Evolutionary conservation across 1,140 invertebrate genomes (phyloP), one percentile per base, ranked within the genome.

Genomic region (Formica exsecta): DNA sequence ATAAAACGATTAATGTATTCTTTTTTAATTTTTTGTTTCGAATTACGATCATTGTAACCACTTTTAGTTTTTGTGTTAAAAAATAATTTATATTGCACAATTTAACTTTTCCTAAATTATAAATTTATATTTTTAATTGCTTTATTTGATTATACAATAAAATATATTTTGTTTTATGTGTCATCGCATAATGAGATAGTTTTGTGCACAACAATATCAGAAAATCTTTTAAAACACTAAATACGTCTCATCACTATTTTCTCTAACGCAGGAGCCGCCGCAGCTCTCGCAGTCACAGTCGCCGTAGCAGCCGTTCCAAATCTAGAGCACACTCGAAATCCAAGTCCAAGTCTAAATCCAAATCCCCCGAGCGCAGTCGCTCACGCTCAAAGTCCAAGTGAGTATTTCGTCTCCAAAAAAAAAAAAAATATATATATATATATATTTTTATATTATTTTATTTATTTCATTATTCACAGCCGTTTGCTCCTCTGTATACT

Each of bases 301-400:
- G 96, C 48, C 96, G 96, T 29, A 96, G 96, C 90, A 97, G 96
- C 89, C 96, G 96, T 57, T 97, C 97, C 29, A 97, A 97, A 89
- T 96, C 96, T 73, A 96, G 96, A 73, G 96, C 96, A 68, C 96
- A 96, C 76, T 96, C 97, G 61, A 97, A 97, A 95, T 97, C 96
- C 91, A 97, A 97, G 95, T 97, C 97, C 59, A 95, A 95, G 87
- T 96, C 97, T 95, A 93, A 97, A 95, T 94, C 96, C 70, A 97
- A 97, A 90, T 97, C 97, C 71, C 94, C 94, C n/a, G 94, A 95
- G 48, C 96, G 96, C 68, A 97, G 97, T 68, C 93, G 96, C 83
- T 97, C 96, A 16, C 95, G 95, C 61, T 96, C 96, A 84, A 95
- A 95, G 90, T 96, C 96, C 64, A 96, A 96, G 94, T 96, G 95